Evolutionary conservation across 2,797 vertebrate genomes (phyloP).

Genomic region (Brachyalestes nurse): DNA sequence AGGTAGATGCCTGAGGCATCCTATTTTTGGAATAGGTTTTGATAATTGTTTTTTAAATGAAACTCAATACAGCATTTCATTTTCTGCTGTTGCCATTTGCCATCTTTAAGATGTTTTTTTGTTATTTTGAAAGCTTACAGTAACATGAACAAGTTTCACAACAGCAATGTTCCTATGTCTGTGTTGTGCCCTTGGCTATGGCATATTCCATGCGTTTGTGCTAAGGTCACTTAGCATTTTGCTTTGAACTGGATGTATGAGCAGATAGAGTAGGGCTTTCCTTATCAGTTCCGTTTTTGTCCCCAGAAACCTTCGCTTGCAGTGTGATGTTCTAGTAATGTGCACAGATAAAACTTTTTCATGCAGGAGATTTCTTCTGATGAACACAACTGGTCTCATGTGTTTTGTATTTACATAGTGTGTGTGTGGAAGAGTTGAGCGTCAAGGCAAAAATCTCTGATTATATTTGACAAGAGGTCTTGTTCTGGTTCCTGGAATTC

Average conservation of each 20-base stretch:
- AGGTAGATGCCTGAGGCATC: no score
- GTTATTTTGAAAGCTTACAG: no score
- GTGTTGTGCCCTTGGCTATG: background rate
- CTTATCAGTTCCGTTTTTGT: background rate
- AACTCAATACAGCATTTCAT: background rate
- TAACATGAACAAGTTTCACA: background rate
- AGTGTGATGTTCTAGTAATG: background rate
- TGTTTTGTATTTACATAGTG: background rate
- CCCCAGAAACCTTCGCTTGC: background rate
- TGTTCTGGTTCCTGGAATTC: background rate
- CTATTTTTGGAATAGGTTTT: no score
- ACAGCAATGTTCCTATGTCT: background rate
- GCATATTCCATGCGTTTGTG: background rate
- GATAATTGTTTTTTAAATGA: background rate
- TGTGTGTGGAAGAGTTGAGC: background rate
- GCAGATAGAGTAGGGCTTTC: background rate
- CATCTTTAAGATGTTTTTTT: background rate
- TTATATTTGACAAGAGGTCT: background rate
- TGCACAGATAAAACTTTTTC: background rate
- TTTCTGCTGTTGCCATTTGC: background rate
- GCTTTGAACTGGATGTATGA: background rate
- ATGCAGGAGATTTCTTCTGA: no score
- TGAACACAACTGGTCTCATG: background rate
- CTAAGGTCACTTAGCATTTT: conserved; percentile 42
- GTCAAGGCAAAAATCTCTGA: background rate